Evolutionary conservation across 2,797 vertebrate genomes (phyloP).

Genomic region (Alfaro cultratus): DNA sequence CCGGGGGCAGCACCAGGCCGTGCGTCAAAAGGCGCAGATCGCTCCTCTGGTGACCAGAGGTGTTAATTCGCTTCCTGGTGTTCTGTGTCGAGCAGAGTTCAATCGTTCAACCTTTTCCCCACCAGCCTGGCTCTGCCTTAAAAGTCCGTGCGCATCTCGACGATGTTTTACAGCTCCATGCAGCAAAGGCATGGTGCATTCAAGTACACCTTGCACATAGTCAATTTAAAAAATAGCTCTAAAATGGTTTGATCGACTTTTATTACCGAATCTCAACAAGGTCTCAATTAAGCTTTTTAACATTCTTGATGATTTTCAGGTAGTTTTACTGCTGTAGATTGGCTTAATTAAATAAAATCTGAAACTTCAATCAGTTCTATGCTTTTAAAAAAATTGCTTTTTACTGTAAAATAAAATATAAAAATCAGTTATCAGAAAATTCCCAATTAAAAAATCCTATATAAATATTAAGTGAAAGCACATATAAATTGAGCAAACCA

Average conservation of each 20-base stretch:
- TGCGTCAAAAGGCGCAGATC: constrained; percentile 14
- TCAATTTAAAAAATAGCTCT: neutral
- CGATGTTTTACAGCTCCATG: neutral
- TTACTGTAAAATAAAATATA: neutral
- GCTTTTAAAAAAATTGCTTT: too few relatives aligned
- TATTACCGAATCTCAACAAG: neutral
- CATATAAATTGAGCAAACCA: neutral
- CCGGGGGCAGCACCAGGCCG: constrained; percentile 79
- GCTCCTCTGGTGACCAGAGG: neutral
- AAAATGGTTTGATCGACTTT: neutral
- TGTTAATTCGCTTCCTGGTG: constrained; percentile 1
- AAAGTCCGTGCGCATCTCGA: neutral
- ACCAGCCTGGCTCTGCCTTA: neutral
- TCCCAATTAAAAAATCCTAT: neutral
- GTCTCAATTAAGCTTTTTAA: neutral
- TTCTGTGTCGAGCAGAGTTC: constrained; percentile 4
- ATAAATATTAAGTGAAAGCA: neutral
- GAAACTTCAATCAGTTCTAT: neutral
- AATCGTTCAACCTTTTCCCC: neutral
- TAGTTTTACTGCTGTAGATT: neutral
- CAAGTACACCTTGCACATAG: neutral
- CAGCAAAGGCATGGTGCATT: neutral
- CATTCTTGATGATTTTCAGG: neutral
- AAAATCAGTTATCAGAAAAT: neutral
- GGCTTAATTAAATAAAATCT: neutral